Conservation (phyloP, 1,140 invertebrate genomes). For the Bombus cullumanus region DNA sequence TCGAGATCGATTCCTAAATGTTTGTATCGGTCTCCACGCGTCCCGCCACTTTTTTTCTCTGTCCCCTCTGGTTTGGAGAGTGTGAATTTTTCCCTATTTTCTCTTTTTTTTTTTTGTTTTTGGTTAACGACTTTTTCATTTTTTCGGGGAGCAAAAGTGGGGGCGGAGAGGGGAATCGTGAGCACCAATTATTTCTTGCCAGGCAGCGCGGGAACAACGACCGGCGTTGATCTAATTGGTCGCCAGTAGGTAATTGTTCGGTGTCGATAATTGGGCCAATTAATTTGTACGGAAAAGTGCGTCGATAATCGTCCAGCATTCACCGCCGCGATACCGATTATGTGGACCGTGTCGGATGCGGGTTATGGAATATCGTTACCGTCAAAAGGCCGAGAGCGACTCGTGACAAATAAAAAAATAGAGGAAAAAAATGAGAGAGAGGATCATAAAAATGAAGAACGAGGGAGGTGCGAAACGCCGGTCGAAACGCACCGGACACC, state of each 20-base stretch:
- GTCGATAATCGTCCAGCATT: slow-evolving; percentile 75
- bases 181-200: slow-evolving; percentile 72
- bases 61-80: not conserved
- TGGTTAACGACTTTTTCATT: slow-evolving; percentile 19
- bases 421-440: not conserved
- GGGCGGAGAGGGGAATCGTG: not conserved
- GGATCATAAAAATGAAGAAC: not conserved
- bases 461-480: not conserved
- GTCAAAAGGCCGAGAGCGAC: slow-evolving; percentile 61
- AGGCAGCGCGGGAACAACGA: slow-evolving; percentile 67
- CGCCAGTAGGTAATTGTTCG: slow-evolving; percentile 78
- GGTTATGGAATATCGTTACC: slow-evolving; percentile 70
- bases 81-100: not conserved
- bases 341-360: slow-evolving; percentile 68
- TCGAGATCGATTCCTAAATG: not conserved
- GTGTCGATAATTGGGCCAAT: slow-evolving; percentile 81
- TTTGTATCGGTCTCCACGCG: not conserved
- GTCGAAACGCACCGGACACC: slow-evolving; percentile 5
- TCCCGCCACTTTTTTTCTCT: not conserved
- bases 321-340: slow-evolving; percentile 69
- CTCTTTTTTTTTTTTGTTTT: slow-evolving; percentile 15
- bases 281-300: slow-evolving; percentile 80
- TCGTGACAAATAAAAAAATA: not conserved
- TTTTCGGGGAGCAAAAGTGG: slow-evolving; percentile 34
- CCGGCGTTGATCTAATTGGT: slow-evolving; percentile 80